A percentile compares a stretch with the other conserved stretches of the same genome.
Evolutionary conservation across 2,888 invertebrate genomes (phyloP).

Genomic region (Drosophila affinis): DNA sequence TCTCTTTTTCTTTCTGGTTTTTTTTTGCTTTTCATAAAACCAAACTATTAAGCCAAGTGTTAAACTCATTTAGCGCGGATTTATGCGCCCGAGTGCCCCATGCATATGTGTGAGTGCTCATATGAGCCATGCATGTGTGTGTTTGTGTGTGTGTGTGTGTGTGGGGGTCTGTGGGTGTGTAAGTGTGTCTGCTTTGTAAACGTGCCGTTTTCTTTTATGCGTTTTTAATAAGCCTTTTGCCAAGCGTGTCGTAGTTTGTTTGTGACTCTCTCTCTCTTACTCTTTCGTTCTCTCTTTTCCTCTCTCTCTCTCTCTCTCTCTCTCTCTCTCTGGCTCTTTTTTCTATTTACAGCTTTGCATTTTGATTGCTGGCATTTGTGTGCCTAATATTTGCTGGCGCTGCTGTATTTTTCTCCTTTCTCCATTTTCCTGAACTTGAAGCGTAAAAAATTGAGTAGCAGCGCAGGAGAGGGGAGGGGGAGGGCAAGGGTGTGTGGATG

Average conservation of each 20-base stretch:
- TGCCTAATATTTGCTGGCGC: slow-evolving; percentile 36
- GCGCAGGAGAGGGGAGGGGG: slow-evolving; percentile 15
- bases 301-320: slow-evolving; percentile 7
- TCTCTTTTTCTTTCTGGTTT: slow-evolving; percentile 42
- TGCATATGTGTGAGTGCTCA: slow-evolving; percentile 44
- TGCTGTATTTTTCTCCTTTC: slow-evolving; percentile 26
- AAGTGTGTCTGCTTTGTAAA: slow-evolving; percentile 62
- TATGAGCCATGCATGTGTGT: slow-evolving; percentile 3
- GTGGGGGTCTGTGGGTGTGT: slow-evolving; percentile 36
- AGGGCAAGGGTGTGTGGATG: not conserved
- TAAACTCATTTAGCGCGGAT: slow-evolving; percentile 79
- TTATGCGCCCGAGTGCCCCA: slow-evolving; percentile 76
- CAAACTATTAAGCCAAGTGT: slow-evolving; percentile 78
- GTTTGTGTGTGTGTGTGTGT: slow-evolving; percentile 1
- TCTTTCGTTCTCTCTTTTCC: slow-evolving; percentile 8
- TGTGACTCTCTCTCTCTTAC: slow-evolving; percentile 40
- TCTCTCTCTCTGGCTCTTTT: slow-evolving; percentile 32
- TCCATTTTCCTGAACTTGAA: slow-evolving; percentile 56
- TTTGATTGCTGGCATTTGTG: slow-evolving; percentile 67
- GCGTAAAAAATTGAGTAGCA: slow-evolving; percentile 47
- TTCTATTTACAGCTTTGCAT: slow-evolving; percentile 64
- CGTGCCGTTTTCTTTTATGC: slow-evolving; percentile 77
- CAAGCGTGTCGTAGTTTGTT: slow-evolving; percentile 65
- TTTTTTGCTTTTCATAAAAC: slow-evolving; percentile 74
- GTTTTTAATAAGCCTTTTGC: slow-evolving; percentile 77